Evolutionary conservation across 2,113 vertebrate genomes (phyloP), one percentile per base, ranked within the genome.

Genomic region (Pteruthius melanotis): DNA sequence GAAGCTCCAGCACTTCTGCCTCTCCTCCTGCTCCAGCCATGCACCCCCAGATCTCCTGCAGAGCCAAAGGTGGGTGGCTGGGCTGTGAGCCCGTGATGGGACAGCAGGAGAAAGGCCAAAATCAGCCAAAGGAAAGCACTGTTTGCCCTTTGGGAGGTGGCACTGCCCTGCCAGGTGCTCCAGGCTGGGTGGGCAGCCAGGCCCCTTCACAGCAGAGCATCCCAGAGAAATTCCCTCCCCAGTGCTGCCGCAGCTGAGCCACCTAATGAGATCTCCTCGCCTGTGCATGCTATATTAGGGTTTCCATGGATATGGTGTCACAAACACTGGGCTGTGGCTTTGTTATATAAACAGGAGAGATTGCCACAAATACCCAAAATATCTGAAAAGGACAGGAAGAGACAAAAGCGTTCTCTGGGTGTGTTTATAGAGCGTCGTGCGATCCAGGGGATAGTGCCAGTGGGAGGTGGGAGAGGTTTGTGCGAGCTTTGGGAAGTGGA

Each of bases 301-400:
- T 97, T 97, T 94, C 96, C 95, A 97, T 97, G 96, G 96, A 93
- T 97, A 97, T 97, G 88, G 93, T 95, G 80, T 85, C 88, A 94
- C 96, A 95, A 94, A 96, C 95, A 96, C 72, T 80, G 96, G 96
- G 95, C 96, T 96, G 83, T 93, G 95, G 76, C 95, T 97, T 95
- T 96, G 95, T 97, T 97, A 97, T 81, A 97, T 96, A 97, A 97
- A 96, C 95, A 96, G 94, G 95, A 97, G 95, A 95, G 95, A 96
- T 96, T 96, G 95, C 95, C 95, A 96, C 95, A 81, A 93, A 86
- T 31, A 84, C 88, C 88, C 90, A 27, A 96, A 96, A 96, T 96
- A 93, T 95, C 95, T 80, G 88, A 83, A 59, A 83, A 75, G 92
- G 90, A 88, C 90, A 78, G 93, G 92, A 96, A 92, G 96, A 95